Evolutionary conservation across 2,888 invertebrate genomes (phyloP), one percentile per base, ranked within the genome.

Genomic region (Philopedon plagiatum): DNA sequence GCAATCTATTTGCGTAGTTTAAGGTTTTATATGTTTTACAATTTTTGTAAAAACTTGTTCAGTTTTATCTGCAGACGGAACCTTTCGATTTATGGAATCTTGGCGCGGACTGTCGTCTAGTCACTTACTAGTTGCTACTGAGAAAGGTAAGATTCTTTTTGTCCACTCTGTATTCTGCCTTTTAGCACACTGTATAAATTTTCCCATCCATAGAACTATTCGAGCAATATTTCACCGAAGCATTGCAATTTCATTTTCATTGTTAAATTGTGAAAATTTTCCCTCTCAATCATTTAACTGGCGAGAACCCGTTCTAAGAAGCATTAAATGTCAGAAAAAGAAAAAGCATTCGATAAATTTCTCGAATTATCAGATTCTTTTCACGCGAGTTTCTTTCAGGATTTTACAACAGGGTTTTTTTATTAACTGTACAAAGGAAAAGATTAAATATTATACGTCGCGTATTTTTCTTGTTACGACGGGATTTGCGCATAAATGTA

Each of bases 281-380:
- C 39, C 26, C 39, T n/a, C 21, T 58, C 58, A 39, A 58, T 58
- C 58, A 58, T 37, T 39, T 39, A 32, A 34, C 23, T 58, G 32
- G 3, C 39, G 18, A 21, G 41, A 37, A 8, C 37, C 21, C 58
- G 8, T 58, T 58, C 32, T 26, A 8, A 9, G 23, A 19, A 58
- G n/a, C 51, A 29, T 54, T 54, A 54, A 15, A 58, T 11, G 32
- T 58, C 37, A 39, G 8, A 41, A 58, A 37, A 37, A 34, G 58
- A 58, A 39, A 58, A 51, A 26, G 15, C 26, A 29, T 51, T 46
- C 46, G 46, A 46, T 46, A 46, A 46, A 46, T 46, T 46, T 46
- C n/a, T 9, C n/a, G 46, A 46, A 21, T 46, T 46, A 46, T 46
- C 46, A 23, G 46, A 46, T 46, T 46, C 19, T 23, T 46, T 46